These are phyloP conservation scores for Zygaena filipendulae DNA, from an alignment of 2,888 invertebrate species.

Conservation along the genomic window DNA sequence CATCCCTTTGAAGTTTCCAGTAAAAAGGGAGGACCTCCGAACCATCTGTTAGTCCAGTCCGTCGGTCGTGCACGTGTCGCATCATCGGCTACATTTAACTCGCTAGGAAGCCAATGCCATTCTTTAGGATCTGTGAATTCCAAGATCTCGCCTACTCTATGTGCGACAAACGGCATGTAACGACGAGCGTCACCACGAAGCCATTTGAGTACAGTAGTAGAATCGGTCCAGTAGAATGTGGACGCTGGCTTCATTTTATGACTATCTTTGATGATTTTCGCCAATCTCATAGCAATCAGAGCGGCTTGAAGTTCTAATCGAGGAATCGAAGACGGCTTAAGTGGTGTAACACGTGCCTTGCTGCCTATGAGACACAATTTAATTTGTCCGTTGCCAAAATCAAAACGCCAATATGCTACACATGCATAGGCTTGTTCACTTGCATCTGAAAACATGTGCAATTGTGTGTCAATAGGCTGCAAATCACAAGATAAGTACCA, in stretches of 20 bases:
- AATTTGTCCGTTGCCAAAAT: too few relatives aligned
- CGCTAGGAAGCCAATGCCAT: conserved; percentile 3
- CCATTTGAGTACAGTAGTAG: conserved; percentile 10
- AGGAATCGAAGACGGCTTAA: conserved; percentile 6
- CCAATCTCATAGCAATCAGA: conserved; percentile 5
- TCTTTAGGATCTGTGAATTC: conserved; percentile 1
- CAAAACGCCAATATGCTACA: too few relatives aligned
- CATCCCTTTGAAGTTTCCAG: background rate
- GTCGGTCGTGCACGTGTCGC: background rate
- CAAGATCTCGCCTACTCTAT: conserved; percentile 13
- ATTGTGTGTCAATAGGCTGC: background rate
- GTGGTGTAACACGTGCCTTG: conserved; percentile 5
- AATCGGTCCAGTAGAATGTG: conserved; percentile 16
- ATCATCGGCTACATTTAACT: background rate
- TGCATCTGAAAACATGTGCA: too few relatives aligned
- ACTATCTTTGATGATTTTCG: background rate
- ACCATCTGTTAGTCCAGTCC: background rate
- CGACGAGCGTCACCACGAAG: conserved; percentile 6
- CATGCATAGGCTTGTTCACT: too few relatives aligned
- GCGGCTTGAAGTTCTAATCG: conserved; percentile 9
- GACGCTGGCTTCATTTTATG: too few relatives aligned
- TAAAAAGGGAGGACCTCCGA: background rate
- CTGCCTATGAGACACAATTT: conserved; percentile 7
- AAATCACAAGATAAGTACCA: conserved; percentile 1
- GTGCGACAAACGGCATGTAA: conserved; percentile 12